phyloP scores from a whole-genome alignment of 2,888 invertebrate species.

The Drymonia ruficornis region DNA sequence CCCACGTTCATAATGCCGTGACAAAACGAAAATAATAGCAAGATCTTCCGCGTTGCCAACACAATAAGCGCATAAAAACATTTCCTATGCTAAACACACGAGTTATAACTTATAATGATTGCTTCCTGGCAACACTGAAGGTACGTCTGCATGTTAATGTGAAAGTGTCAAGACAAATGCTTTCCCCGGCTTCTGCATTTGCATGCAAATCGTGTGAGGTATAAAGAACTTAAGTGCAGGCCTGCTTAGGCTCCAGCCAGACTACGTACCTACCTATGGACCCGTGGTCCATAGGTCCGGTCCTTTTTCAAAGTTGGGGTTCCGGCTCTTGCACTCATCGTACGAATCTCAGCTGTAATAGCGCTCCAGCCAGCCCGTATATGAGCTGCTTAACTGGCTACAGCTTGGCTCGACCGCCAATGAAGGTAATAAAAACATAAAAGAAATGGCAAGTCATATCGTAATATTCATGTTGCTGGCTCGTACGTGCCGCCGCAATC shows the following conservation, averaged over 20 bases:
- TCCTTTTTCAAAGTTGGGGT: no score
- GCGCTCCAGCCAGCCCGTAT: no score
- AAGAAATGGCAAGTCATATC: constrained; percentile 11
- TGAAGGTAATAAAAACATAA: neutral
- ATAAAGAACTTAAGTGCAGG: constrained; percentile 22
- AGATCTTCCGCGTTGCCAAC: constrained; percentile 25
- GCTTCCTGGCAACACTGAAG: constrained; percentile 60
- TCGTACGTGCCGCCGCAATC: constrained; percentile 25
- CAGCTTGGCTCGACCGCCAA: no score
- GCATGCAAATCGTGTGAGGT: constrained; percentile 55
- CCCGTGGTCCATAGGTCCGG: no score
- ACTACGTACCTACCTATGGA: no score
- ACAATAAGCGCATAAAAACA: constrained; percentile 53
- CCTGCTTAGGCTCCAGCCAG: no score
- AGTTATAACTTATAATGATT: constrained; percentile 40
- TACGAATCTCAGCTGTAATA: no score
- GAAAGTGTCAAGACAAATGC: constrained; percentile 67
- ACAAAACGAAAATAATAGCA: neutral
- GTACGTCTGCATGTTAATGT: constrained; percentile 59
- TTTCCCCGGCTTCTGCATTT: constrained; percentile 56
- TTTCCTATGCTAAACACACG: constrained; percentile 41
- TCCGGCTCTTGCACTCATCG: no score
- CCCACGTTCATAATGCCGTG: neutral
- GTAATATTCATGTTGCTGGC: constrained; percentile 23
- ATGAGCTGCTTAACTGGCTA: no score